These are phyloP conservation scores for Erebia epiphron DNA, from an alignment of 2,888 invertebrate genomes.

Conservation along the genomic window DNA sequence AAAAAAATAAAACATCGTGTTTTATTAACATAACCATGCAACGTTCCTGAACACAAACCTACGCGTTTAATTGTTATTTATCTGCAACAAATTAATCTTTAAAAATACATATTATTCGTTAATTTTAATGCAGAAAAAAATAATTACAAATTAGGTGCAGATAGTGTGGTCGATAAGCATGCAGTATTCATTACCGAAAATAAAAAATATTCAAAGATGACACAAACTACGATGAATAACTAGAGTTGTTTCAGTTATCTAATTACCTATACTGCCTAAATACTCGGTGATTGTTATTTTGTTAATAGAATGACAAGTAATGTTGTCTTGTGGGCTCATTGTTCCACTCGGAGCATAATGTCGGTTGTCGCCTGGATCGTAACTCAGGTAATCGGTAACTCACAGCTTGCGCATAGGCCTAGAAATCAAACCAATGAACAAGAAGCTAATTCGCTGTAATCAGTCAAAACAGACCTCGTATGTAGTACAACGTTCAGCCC, in stretches of 20 bases:
- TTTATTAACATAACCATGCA: constrained; percentile 56
- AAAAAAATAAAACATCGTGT: constrained; percentile 43
- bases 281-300: constrained; percentile 69
- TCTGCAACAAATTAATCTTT: constrained; percentile 52
- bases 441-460: too few relatives aligned
- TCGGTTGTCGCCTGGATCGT: constrained; percentile 63
- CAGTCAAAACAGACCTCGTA: too few relatives aligned
- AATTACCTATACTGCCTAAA: constrained; percentile 56
- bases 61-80: constrained; percentile 28
- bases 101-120: neutral
- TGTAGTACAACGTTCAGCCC: too few relatives aligned
- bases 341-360: constrained; percentile 77
- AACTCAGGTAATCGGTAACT: too few relatives aligned
- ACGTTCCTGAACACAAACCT: constrained; percentile 45
- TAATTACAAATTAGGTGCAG: constrained; percentile 50
- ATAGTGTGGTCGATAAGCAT: constrained; percentile 55
- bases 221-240: constrained; percentile 54
- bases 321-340: constrained; percentile 72
- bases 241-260: constrained; percentile 36
- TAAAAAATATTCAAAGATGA: constrained; percentile 46
- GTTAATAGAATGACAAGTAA: constrained; percentile 53
- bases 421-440: constrained; percentile 30
- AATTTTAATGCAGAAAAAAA: constrained; percentile 25
- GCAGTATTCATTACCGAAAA: constrained; percentile 57
- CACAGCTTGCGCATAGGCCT: constrained; percentile 70